These are phyloP conservation scores for Alces alces DNA, from an alignment of 2,113 vertebrate species.

Conservation along the genomic window DNA sequence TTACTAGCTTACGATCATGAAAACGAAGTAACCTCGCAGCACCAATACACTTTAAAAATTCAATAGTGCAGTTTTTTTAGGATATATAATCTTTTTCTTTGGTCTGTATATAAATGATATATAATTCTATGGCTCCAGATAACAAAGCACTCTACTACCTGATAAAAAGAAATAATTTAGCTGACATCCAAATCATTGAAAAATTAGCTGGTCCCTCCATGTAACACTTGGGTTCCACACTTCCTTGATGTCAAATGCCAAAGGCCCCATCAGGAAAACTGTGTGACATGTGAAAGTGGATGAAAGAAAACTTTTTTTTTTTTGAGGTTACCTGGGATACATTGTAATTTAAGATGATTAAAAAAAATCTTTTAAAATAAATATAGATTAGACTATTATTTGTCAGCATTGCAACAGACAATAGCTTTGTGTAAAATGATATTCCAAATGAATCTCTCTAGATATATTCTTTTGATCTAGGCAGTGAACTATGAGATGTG, in stretches of 20 bases:
- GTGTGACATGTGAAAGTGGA: not conserved
- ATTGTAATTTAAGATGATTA: not conserved
- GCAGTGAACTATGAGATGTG: not conserved
- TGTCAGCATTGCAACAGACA: not conserved
- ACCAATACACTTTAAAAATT: not conserved
- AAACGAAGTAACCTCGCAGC: not conserved
- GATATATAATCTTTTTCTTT: not conserved
- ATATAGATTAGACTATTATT: slow-evolving; percentile 27
- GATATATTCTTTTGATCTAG: slow-evolving; percentile 39
- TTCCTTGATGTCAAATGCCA: slow-evolving; percentile 22
- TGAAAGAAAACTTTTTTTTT: slow-evolving; percentile 4
- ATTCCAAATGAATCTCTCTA: not conserved
- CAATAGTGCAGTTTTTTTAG: not conserved
- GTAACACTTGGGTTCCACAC: not conserved
- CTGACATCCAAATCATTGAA: slow-evolving; percentile 7
- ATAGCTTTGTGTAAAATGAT: not conserved
- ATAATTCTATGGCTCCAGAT: not conserved
- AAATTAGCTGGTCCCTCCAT: not conserved
- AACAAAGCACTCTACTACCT: not conserved
- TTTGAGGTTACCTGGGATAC: not conserved
- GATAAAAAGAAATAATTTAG: slow-evolving; percentile 56
- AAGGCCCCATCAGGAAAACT: not conserved
- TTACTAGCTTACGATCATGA: not conserved
- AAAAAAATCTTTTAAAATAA: slow-evolving; percentile 21
- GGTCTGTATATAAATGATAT: not conserved